Evolutionary conservation across 2,888 invertebrate species (phyloP), one percentile per base, ranked within the genome.

Genomic region (Pemphredon lugubris): DNA sequence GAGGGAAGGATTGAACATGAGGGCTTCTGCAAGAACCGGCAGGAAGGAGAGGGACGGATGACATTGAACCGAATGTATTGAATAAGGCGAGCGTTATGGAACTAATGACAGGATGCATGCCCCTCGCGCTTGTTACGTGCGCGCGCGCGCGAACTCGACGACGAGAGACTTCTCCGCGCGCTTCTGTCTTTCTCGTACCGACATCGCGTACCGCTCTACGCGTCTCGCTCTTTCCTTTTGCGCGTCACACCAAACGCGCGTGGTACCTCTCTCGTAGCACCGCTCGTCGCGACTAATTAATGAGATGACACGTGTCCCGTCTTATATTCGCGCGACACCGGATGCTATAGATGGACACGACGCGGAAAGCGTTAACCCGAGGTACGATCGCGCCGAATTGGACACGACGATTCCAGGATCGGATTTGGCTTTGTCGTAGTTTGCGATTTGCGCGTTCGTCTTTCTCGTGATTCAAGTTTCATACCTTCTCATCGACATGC

Each of bases 21-120:
- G 77, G 73, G 54, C 58, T 79, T 60, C 42, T 54, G 42, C 69
- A 65, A 48, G 75, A 73, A 65, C 60, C 61, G 74, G 72, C 81
- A 77, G 79, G 74, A 82, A 82, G 77, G 78, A 74, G 82, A 78
- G 83, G 77, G 79, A 83, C 77, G 82, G 81, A 72, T 87, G 87
- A 87, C 87, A 87, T 87, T 87, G 87, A 87, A 87, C 87, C 86
- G 84, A 86, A 87, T 87, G 84, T 81, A 84, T 80, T 84, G 76
- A 85, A 85, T 82, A 82, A 83, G 79, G 77, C 81, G 76, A 78
- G 81, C 82, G 75, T 86, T 82, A 84, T 83, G 77, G 79, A 77
- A 77, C 75, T 86, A 86, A 87, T 87, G 85, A 87, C 87, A 87
- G 87, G 87, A 87, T 85, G 84, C 82, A 75, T 71, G 81, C 63